Evolutionary conservation across 2,888 invertebrate species (phyloP).

Genomic region (Ethmia dodecea): DNA sequence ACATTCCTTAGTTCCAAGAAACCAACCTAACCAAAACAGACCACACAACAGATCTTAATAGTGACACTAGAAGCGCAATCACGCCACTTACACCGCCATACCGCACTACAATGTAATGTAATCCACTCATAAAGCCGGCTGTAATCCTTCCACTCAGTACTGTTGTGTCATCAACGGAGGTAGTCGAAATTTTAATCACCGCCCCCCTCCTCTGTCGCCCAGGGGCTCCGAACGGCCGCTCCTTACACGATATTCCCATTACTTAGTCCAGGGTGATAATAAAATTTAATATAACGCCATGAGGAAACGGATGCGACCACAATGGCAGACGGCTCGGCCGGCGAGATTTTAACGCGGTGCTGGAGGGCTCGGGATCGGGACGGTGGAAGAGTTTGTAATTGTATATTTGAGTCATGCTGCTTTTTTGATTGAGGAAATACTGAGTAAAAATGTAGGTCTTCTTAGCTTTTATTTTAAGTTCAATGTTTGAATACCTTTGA

Average conservation of each 20-base stretch:
- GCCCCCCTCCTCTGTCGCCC: conserved; percentile 42
- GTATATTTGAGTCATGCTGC: too few species aligned
- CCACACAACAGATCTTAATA: too few species aligned
- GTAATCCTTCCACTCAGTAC: conserved; percentile 60
- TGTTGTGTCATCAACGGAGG: conserved; percentile 68
- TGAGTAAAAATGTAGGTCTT: too few species aligned
- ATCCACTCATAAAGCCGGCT: conserved; percentile 71
- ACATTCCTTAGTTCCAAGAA: too few species aligned
- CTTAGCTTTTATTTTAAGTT: too few species aligned
- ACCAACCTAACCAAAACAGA: too few species aligned
- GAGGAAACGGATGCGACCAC: conserved; percentile 66
- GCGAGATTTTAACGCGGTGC: conserved; percentile 4
- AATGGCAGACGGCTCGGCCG: conserved; percentile 37
- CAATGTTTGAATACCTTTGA: too few species aligned
- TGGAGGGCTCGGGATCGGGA: too few species aligned
- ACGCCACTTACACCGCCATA: conserved; percentile 33
- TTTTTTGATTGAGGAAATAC: too few species aligned
- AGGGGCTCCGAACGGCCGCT: conserved; percentile 64
- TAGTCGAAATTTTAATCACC: conserved; percentile 76
- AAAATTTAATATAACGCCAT: conserved; percentile 76
- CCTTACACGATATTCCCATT: conserved; percentile 79
- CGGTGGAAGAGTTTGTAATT: too few species aligned
- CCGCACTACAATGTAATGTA: conserved; percentile 59
- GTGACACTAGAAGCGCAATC: too few species aligned
- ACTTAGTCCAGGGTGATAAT: conserved; percentile 77